Evolutionary conservation across 2,888 invertebrate genomes (phyloP), one percentile per base, ranked within the genome.

Genomic region (Sthenelais limicola): DNA sequence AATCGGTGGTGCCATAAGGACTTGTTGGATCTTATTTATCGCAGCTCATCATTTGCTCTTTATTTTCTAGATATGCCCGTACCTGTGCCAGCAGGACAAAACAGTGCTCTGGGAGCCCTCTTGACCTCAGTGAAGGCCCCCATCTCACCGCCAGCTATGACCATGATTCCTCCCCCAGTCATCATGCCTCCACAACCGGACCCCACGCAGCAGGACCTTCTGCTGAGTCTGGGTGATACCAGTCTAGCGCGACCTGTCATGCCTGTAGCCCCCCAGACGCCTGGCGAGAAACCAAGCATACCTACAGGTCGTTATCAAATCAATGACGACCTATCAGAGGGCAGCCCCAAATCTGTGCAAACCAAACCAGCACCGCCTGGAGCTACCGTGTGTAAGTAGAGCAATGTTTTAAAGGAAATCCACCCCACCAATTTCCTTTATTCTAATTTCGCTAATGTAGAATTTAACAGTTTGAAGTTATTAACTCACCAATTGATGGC

Each of bases 341-440:
- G 38, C 38, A 85, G 84, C 79, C 84, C 84, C 43, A 82, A 82
- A 28, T 38, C 43, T 24, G 38, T 38, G 74, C 81, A 83, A 24
- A 80, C 79, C 30, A 84, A 84, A 72, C 79, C 80, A 28, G 83
- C 83, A 21, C 84, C 85, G 3, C 85, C 85, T 49, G 84, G 86
- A 21, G 84, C 84, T 30, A 84, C 83, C 56, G 79, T 85, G 54
- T 83, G 85, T 85, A 79, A 84, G 85, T 82, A 68, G 33, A n/a
- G 12, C 24, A 26, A 24, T 21, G 47, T 21, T n/a, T n/a, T n/a
- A n/a, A n/a, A n/a, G n/a, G n/a, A n/a, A n/a, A n/a, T n/a, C n/a
- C n/a, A n/a, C n/a, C n/a, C n/a, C n/a, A n/a, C n/a, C n/a, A n/a
- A n/a, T n/a, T n/a, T n/a, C n/a, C n/a, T n/a, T n/a, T n/a, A n/a